Base-by-base conservation (phyloP, 2,888 invertebrate genomes). In the Anticlea derivata region DNA sequence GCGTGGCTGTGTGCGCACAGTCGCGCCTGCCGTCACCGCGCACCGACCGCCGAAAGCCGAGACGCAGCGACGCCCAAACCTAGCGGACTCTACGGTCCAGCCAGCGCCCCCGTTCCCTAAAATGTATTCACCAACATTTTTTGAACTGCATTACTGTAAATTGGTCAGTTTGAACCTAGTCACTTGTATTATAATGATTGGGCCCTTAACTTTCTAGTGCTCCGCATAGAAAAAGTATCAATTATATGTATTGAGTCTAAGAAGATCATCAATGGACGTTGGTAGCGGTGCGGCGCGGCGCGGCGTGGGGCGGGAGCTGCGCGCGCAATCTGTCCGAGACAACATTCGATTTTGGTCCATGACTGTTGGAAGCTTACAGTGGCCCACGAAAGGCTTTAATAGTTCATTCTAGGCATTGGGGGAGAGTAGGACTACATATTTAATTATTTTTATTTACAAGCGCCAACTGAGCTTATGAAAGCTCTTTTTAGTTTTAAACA, bases 331-430 rank as follows among this genome's bases (percentile, higher is more conserved):
- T 75, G 74, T 75, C 80, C 77, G 80, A 85, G 82, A 84, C 87
- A 76, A 84, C 83, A 89, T 91, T 91, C 91, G 91, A 91, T 91
- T 91, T 91, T 91, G 91, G 91, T 91, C 88, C 90, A 89, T 87
- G 86, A 85, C 87, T 86, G 86, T 85, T 83, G 86, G 87, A 88
- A 84, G 88, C 87, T 87, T 80, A 80, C 85, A 78, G 83, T 84
- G 78, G 86, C 79, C 82, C 78, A 80, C 82, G 78, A 77, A 81
- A 79, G 76, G 78, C 83, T 86, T 87, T 87, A 86, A 88, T 89
- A 89, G 87, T 88, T 88, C 83, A 84, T 86, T 83, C 81, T 83
- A 80, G 78, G 68, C 78, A 77, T 77, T 74, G 73, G 71, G 75
- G 71, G 69, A 71, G 70, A 68, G 69, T 65, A 74, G 66, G 68